These are phyloP conservation scores for Panthera uncia DNA, from an alignment of 2,113 vertebrate genomes.

Conservation along the genomic window DNA sequence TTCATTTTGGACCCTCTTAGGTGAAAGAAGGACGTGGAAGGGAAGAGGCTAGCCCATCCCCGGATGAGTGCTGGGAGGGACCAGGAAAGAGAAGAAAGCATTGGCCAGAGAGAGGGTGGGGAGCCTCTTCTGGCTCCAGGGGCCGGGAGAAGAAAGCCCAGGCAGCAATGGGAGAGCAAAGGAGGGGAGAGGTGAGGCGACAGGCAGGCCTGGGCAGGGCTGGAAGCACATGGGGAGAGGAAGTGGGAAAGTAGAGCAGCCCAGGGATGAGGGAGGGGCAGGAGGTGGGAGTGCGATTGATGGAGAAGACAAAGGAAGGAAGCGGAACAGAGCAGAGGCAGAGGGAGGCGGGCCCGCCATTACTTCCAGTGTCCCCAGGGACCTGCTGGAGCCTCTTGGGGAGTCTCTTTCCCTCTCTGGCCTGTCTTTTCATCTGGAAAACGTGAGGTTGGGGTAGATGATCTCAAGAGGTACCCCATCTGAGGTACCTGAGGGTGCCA, in stretches of 20 bases:
- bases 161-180: constrained; percentile 66
- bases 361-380: not conserved
- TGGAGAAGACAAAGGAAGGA: constrained; percentile 43
- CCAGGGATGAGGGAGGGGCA: not conserved
- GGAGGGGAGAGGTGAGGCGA: constrained; percentile 76
- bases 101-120: constrained; percentile 51
- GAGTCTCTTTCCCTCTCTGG: constrained; percentile 36
- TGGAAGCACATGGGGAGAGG: constrained; percentile 63
- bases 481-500: not conserved
- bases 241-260: constrained; percentile 71
- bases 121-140: constrained; percentile 71
- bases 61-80: constrained; percentile 25
- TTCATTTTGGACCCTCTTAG: constrained; percentile 31
- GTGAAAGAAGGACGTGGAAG: constrained; percentile 18
- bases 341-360: not conserved
- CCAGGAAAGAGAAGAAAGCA: constrained; percentile 17
- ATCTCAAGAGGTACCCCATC: not conserved
- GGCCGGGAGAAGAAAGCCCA: constrained; percentile 71
- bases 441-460: not conserved
- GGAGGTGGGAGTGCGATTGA: not conserved
- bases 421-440: not conserved
- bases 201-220: constrained; percentile 78
- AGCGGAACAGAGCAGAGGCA: not conserved
- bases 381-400: not conserved
- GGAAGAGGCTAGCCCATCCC: not conserved